Percentiles rank a stretch among this genome's conserved stretches.
phyloP scores from a whole-genome alignment of 2,113 vertebrate genomes.

The Peromyscus californicus region DNA sequence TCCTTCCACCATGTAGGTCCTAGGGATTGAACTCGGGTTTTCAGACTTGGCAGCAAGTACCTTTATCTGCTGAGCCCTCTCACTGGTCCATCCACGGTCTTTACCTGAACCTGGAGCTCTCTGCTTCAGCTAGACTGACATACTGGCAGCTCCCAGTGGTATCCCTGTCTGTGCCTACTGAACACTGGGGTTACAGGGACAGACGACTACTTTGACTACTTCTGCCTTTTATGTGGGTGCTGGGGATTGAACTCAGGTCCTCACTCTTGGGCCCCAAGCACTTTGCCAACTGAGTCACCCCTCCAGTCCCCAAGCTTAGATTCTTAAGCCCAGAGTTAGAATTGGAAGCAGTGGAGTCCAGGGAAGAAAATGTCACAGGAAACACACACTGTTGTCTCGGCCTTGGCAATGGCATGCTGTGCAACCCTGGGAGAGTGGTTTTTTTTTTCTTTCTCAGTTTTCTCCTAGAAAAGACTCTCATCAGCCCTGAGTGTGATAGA shows the following conservation, averaged over 20 bases:
- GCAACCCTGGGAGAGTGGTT: background rate
- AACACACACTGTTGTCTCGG: background rate
- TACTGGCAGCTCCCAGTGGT: background rate
- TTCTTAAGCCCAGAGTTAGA: constrained; percentile 16
- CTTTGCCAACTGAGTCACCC: background rate
- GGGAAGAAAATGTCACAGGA: background rate
- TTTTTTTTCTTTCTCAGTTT: background rate
- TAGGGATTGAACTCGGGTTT: background rate
- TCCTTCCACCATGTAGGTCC: background rate
- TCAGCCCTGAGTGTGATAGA: background rate
- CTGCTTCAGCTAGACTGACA: background rate
- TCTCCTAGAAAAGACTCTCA: background rate
- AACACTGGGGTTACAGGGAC: background rate
- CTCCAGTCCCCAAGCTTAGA: background rate
- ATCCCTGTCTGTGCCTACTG: background rate
- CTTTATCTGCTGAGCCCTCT: background rate
- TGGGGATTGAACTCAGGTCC: background rate
- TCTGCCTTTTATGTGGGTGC: background rate
- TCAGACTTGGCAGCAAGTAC: background rate
- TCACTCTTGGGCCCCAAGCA: background rate
- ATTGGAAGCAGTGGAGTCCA: background rate
- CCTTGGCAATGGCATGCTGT: background rate
- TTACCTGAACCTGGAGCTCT: background rate
- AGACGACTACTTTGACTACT: background rate
- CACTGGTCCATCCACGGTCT: background rate